A percentile compares a stretch with the other conserved stretches of the same genome.
phyloP scores from a whole-genome alignment of 2,797 vertebrate genomes.

The Pogoniulus pusillus region DNA sequence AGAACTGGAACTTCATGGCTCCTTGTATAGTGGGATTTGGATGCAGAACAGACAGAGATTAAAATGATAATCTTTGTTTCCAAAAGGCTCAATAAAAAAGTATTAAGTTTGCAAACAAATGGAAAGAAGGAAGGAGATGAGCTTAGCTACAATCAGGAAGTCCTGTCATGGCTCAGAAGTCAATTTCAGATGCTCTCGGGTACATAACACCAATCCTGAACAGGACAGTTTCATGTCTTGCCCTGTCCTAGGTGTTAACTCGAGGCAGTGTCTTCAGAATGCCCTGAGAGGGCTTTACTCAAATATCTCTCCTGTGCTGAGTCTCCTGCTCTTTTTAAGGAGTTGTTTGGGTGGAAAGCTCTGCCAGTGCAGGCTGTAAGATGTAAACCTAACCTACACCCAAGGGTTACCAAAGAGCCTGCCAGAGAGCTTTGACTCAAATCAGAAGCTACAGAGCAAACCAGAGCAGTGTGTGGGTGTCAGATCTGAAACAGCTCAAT shows the following conservation, averaged over 20 bases:
- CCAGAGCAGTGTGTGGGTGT: neutral
- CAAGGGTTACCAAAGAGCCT: neutral
- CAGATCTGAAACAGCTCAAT: neutral
- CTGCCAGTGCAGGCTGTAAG: accelerated
- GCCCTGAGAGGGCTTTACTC: neutral
- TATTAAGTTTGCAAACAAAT: neutral
- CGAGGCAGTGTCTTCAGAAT: neutral
- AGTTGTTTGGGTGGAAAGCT: neutral
- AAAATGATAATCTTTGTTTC: neutral
- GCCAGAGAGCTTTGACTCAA: neutral
- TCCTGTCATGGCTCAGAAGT: neutral
- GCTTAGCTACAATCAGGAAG: neutral
- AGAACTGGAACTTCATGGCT: neutral
- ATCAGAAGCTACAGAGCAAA: neutral
- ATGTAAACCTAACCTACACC: neutral
- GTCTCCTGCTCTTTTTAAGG: neutral
- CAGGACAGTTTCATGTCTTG: neutral
- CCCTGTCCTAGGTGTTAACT: neutral
- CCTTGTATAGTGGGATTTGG: no score
- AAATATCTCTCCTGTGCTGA: neutral
- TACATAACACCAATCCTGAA: neutral
- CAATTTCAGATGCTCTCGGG: neutral
- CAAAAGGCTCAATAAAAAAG: neutral
- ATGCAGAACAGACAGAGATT: no score
- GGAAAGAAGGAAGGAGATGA: neutral